A percentile compares a stretch with the other conserved stretches of the same genome.
Conservation (phyloP, 23 tunicate species). For the Trididemnum miniatum region DNA sequence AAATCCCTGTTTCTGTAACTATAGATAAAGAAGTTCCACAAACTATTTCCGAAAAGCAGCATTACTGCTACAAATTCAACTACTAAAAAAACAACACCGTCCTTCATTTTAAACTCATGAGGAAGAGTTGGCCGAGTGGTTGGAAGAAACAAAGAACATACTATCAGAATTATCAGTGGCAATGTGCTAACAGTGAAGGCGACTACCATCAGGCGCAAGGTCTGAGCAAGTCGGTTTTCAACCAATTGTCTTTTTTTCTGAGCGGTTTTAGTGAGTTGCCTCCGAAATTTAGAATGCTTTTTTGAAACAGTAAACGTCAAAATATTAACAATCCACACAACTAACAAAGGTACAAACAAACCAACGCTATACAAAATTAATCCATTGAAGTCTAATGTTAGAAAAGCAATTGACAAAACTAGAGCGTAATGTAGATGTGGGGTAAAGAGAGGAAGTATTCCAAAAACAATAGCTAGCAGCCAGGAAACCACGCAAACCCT, state of each 20-base stretch:
- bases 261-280: conserved; percentile 23
- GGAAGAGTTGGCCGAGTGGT: not conserved
- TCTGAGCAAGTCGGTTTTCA: conserved; percentile 65
- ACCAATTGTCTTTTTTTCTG: conserved; percentile 2
- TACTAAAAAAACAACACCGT: not conserved
- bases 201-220: conserved; percentile 72
- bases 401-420: conserved; percentile 39
- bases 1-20: conserved; percentile 59
- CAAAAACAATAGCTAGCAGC: conserved; percentile 50
- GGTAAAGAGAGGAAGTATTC: conserved; percentile 49
- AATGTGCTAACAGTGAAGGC: conserved; percentile 53
- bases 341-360: conserved; percentile 48
- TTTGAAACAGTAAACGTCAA: conserved; percentile 45
- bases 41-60: conserved; percentile 57
- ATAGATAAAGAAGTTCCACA: conserved; percentile 83
- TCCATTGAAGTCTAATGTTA: conserved; percentile 26
- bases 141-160: conserved; percentile 39
- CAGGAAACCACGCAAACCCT: conserved; percentile 40
- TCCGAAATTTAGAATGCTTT: conserved; percentile 49
- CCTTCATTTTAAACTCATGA: not conserved
- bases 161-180: conserved; percentile 41
- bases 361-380: conserved; percentile 41
- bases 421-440: conserved; percentile 41
- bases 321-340: conserved; percentile 65
- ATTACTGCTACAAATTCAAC: conserved; percentile 40